Evolutionary conservation across 1,140 invertebrate genomes (phyloP).

Genomic region (Drosophila ogumai): DNA sequence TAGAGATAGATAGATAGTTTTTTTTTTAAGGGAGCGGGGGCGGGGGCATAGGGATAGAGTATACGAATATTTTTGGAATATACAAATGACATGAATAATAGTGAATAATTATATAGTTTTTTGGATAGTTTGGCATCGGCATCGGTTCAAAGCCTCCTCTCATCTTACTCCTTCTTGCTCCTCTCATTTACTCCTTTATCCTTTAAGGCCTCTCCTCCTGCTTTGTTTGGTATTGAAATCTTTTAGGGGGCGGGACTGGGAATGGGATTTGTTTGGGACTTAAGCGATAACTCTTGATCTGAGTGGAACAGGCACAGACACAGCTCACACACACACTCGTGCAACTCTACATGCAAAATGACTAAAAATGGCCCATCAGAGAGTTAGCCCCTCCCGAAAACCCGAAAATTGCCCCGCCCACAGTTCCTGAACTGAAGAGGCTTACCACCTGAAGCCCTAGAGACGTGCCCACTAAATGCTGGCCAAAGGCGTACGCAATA

Average conservation of each 20-base stretch:
- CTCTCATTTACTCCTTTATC: constrained; percentile 14
- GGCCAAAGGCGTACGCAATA: neutral
- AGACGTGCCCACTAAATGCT: constrained; percentile 48
- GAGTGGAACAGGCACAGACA: constrained; percentile 18
- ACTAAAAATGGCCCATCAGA: constrained; percentile 43
- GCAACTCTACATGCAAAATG: constrained; percentile 42
- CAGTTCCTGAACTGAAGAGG: constrained; percentile 24
- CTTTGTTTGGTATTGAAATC: constrained; percentile 7
- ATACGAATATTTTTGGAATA: constrained; percentile 64
- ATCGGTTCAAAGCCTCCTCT: constrained; percentile 42
- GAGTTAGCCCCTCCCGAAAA: constrained; percentile 14
- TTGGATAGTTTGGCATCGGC: constrained; percentile 32
- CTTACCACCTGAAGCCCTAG: constrained; percentile 41
- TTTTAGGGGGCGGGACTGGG: neutral
- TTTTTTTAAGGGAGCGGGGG: constrained; percentile 14
- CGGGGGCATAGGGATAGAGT: constrained; percentile 38
- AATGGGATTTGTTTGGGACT: constrained; percentile 11
- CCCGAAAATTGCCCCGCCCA: constrained; percentile 1
- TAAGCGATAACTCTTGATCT: constrained; percentile 35
- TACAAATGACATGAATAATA: constrained; percentile 67
- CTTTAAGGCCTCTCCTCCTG: constrained; percentile 7
- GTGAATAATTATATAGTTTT: constrained; percentile 49
- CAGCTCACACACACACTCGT: constrained; percentile 29
- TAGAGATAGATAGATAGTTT: constrained; percentile 26
- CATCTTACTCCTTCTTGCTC: constrained; percentile 7